phyloP scores from a whole-genome alignment of 1,140 invertebrate genomes.

The Calliphora vicina region DNA sequence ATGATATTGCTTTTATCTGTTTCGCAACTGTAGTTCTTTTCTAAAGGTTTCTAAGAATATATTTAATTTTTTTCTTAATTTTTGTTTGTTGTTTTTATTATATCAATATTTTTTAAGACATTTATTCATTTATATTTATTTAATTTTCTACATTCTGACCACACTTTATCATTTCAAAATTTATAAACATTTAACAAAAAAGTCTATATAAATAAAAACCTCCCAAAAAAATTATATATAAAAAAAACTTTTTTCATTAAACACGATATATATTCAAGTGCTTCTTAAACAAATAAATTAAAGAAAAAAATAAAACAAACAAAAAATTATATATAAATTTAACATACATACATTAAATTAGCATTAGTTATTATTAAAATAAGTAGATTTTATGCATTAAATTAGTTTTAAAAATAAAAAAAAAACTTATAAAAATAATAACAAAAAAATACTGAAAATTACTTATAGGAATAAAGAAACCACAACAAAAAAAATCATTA shows the following conservation, averaged over 20 bases:
- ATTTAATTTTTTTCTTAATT: background rate
- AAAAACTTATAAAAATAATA: background rate
- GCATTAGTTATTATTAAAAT: constrained; percentile 18
- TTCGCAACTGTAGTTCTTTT: no score
- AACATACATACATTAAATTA: constrained; percentile 32
- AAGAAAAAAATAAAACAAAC: constrained; percentile 30
- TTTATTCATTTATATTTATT: background rate
- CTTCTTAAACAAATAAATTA: constrained; percentile 58
- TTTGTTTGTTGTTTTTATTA: no score
- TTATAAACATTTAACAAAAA: background rate
- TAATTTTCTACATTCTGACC: no score
- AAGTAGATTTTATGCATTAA: constrained; percentile 25
- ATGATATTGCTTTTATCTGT: no score
- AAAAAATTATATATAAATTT: constrained; percentile 32
- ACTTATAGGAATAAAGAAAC: constrained; percentile 5
- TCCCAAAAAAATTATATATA: constrained; percentile 55
- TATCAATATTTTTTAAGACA: background rate
- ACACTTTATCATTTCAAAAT: background rate
- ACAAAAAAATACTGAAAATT: constrained; percentile 16
- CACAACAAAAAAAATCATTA: constrained; percentile 30
- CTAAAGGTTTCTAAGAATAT: no score
- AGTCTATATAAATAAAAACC: constrained; percentile 13
- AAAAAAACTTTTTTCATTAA: constrained; percentile 57
- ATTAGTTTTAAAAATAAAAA: constrained; percentile 23
- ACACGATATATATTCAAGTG: constrained; percentile 63